These are phyloP conservation scores for Mamestra configurata DNA, from an alignment of 1,140 invertebrate species.

Conservation along the genomic window DNA sequence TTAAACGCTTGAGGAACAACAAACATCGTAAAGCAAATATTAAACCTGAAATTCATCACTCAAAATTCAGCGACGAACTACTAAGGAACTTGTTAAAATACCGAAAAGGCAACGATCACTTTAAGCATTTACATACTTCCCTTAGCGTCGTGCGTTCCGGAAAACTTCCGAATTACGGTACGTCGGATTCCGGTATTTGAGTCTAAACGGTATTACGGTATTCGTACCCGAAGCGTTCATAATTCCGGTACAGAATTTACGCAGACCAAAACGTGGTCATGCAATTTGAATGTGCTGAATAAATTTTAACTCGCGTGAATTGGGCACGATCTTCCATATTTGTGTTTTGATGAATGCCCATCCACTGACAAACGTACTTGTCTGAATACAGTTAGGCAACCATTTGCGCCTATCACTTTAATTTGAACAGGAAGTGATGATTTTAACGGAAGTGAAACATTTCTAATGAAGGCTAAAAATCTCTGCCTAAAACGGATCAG, in stretches of 20 bases:
- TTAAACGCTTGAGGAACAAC: too few species aligned
- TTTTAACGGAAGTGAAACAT: too few species aligned
- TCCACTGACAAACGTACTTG: neutral
- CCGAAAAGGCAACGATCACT: constrained; percentile 30
- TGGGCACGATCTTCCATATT: constrained; percentile 11
- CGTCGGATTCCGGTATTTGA: constrained; percentile 40
- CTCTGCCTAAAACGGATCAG: too few species aligned
- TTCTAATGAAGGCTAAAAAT: too few species aligned
- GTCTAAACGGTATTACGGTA: constrained; percentile 46
- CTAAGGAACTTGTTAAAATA: constrained; percentile 19
- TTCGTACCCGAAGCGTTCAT: constrained; percentile 45
- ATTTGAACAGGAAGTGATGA: neutral
- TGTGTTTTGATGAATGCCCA: constrained; percentile 19
- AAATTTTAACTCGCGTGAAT: constrained; percentile 17
- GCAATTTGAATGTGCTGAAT: constrained; percentile 40
- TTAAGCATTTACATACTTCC: constrained; percentile 47
- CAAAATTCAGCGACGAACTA: constrained; percentile 9
- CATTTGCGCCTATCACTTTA: neutral
- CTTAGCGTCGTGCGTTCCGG: constrained; percentile 33
- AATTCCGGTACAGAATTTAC: constrained; percentile 45
- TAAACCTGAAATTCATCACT: neutral
- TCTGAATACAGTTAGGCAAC: neutral
- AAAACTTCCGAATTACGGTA: constrained; percentile 46
- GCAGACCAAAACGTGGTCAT: constrained; percentile 31
- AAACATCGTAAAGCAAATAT: neutral